A percentile compares a stretch with the other conserved stretches of the same genome.
Evolutionary conservation across 2,113 vertebrate genomes (phyloP).

Genomic region (Platysteira castanea): DNA sequence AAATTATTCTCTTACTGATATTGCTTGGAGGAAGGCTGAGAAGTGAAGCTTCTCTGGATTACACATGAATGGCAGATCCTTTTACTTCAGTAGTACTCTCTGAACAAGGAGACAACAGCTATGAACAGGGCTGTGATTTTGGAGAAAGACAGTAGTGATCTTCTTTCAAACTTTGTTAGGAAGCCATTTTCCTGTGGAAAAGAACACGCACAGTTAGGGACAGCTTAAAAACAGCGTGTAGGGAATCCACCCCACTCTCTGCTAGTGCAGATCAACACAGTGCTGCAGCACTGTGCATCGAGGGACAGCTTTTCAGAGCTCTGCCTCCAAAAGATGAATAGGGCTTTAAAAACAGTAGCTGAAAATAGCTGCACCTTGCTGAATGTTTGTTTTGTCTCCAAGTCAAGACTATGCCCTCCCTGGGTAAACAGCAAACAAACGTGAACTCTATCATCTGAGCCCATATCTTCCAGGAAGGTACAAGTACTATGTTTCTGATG

Average conservation of each 20-base stretch:
- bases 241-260: neutral
- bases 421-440: neutral
- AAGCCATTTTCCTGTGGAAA: conserved; percentile 71
- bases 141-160: conserved; percentile 60
- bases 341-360: neutral
- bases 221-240: neutral
- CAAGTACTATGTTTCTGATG: neutral
- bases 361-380: neutral
- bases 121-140: conserved; percentile 50
- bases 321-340: neutral
- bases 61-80: neutral
- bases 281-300: neutral
- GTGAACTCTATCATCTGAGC: neutral
- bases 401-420: neutral
- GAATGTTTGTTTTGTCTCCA: neutral
- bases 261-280: neutral
- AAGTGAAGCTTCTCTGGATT: neutral
- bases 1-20: neutral
- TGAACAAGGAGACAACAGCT: conserved; percentile 41
- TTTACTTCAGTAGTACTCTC: conserved; percentile 60
- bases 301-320: neutral
- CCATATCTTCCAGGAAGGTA: neutral
- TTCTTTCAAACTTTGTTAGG: conserved; percentile 68
- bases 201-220: neutral
- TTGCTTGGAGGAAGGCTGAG: neutral